phyloP scores from a whole-genome alignment of 2,888 invertebrate genomes.

The Morinoia aosen region DNA sequence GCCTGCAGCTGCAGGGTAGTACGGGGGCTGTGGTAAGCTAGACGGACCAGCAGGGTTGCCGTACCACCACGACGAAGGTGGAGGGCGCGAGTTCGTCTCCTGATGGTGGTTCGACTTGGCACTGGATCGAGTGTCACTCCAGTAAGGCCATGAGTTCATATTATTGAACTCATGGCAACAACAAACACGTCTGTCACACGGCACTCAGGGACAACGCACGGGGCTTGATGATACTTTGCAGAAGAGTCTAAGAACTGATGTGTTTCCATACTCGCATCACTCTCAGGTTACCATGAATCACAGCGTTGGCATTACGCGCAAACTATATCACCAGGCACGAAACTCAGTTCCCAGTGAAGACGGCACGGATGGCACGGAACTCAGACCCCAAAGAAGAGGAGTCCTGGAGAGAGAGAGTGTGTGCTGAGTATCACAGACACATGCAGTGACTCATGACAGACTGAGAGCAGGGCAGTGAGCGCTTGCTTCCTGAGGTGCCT shows the following conservation, averaged over 20 bases:
- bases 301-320: not conserved
- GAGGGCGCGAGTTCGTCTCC: not conserved
- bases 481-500: not conserved
- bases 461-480: constrained; percentile 33
- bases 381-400: not conserved
- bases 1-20: not conserved
- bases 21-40: not conserved
- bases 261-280: not conserved
- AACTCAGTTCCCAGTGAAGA: not conserved
- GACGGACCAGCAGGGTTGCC: not conserved
- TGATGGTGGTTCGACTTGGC: not conserved
- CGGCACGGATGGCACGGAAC: not conserved
- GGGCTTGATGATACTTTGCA: not conserved
- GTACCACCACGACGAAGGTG: not conserved
- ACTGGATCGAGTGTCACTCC: constrained; percentile 20
- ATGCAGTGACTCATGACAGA: constrained; percentile 26
- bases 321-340: not conserved
- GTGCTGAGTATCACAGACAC: not conserved
- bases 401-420: not conserved
- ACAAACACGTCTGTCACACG: not conserved
- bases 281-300: not conserved
- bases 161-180: constrained; percentile 25
- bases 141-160: constrained; percentile 43
- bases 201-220: not conserved
- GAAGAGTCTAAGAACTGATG: not conserved